Base-by-base conservation (phyloP, 2,888 invertebrate genomes). In the Nycteola revayana region DNA sequence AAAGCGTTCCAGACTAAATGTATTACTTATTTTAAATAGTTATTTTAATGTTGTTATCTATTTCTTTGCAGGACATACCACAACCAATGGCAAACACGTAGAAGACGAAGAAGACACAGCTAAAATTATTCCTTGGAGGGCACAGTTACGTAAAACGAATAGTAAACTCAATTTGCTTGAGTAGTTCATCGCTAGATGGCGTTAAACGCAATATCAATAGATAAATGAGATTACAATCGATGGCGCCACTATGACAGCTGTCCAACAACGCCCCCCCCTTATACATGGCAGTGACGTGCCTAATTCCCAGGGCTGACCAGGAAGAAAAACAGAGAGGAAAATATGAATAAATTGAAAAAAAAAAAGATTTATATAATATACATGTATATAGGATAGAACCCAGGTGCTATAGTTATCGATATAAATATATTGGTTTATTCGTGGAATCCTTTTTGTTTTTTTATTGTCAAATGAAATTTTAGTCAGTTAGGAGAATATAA, bases 61-160 rank as follows among this genome's bases (percentile, higher is more conserved):
- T 21, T 17, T 10, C 22, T 36, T 69, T 63, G 0, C 76, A 86
- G 87, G 81, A 54, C 80, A 79, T 56, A 71, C 72, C 42, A 70
- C 61, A 46, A 60, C 61, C 42, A 84, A 85, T 51, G 86, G 88
- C 9, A 80, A 78, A 48, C 77, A 80, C 39, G 76, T 79, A 28
- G 84, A 89, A 4, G 85, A 90, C 10, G 89, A 90, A 34, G 91
- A 91, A 23, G 93, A 92, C 44, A 90, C 86, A 37, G 90, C 92
- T 18, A 92, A 92, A 62, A 95, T 96, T 32, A 96, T 96, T 42
- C 96, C 96, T 1, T 96, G 96, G 96, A 90, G 96, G 62, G 95
- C 96, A 17, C 95, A 96, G 66, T 87, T 96, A 28, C 91, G 96
- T 68, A 96, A 96, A 82, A 96, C 96, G 8, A 96, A 96, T 79